Base-by-base conservation (phyloP, 2,797 vertebrate genomes). In the Syngnathus acus region DNA sequence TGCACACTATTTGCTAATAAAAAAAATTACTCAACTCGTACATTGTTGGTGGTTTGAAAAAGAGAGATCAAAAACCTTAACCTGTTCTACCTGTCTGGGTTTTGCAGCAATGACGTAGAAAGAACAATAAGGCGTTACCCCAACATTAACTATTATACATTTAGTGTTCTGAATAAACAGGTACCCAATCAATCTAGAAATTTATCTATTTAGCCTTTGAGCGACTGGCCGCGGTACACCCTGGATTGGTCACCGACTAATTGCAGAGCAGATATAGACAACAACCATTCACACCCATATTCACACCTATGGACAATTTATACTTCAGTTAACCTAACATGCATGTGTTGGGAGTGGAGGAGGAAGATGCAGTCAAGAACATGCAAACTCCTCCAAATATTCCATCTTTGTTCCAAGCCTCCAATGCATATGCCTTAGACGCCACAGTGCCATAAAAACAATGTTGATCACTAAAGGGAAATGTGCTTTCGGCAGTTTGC, bases 361-460 rank as follows among this genome's bases (percentile, higher is more conserved):
- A 42, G 9, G 40, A 42, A 32, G 32, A 32, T 32, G 4, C 4
- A 32, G 32, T 42, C 4, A 10, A 42, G 7, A 42, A 42, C 40
- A 42, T 8, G 6, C 40, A 42, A 42, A 42, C 40, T 42, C 40
- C 9, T 42, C 40, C 43, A 45, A 45, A 45, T 54, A 6, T 21
- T 54, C n/a, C 9, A 54, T 21, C 21, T 54, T 9, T 54, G 32
- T 16, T 51, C n/a, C 50, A 51, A 51, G 50, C n/a, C 19, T 51
- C 50, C n/a, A 51, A 48, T 7, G 16, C 42, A 43, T 17, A 48
- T 17, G 47, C 16, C 16, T 6, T 17, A 1, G 16, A 7, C n/a
- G 26, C 6, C 6, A 8, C 32, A 1, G 10, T 43, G 10, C 9
- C 21, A 65, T 21, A 75, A 62, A 72, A 65, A 71, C 14, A 63